A percentile compares a stretch with the other conserved stretches of the same genome.
phyloP scores from a whole-genome alignment of 1,140 invertebrate genomes.

The Octopus sinensis region DNA sequence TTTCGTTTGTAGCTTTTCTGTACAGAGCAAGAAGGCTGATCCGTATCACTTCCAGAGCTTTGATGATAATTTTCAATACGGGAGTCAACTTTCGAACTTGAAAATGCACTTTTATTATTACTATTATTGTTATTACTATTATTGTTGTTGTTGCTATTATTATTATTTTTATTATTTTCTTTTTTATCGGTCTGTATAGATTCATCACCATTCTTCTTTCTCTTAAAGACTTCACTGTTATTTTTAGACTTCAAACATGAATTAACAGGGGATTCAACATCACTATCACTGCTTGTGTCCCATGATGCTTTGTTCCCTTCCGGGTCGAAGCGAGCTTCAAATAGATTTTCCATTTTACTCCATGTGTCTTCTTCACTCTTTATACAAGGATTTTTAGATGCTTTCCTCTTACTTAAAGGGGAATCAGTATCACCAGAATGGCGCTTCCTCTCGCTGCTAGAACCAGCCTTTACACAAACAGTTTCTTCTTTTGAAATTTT shows the following conservation, averaged over 20 bases:
- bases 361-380: conserved; percentile 41
- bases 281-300: conserved; percentile 55
- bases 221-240: conserved; percentile 21
- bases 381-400: not conserved
- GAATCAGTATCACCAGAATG: not conserved
- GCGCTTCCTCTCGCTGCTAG: not conserved
- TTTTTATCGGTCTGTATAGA: conserved; percentile 5
- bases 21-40: conserved; percentile 11
- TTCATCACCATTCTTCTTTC: conserved; percentile 17
- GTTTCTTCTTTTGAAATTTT: not conserved
- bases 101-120: not conserved
- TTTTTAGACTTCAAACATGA: conserved; percentile 19
- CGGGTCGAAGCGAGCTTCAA: conserved; percentile 38
- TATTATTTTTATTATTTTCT: not conserved
- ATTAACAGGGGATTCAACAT: conserved; percentile 34
- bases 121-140: not conserved
- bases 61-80: not conserved
- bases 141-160: too few species aligned
- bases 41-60: not conserved
- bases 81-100: conserved; percentile 1
- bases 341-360: conserved; percentile 48
- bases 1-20: conserved; percentile 26
- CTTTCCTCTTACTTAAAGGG: not conserved
- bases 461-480: not conserved
- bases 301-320: conserved; percentile 47